A percentile compares a stretch with the other conserved stretches of the same genome.
Conservation (phyloP, 2,797 vertebrate genomes). For the Dipus sagitta region DNA sequence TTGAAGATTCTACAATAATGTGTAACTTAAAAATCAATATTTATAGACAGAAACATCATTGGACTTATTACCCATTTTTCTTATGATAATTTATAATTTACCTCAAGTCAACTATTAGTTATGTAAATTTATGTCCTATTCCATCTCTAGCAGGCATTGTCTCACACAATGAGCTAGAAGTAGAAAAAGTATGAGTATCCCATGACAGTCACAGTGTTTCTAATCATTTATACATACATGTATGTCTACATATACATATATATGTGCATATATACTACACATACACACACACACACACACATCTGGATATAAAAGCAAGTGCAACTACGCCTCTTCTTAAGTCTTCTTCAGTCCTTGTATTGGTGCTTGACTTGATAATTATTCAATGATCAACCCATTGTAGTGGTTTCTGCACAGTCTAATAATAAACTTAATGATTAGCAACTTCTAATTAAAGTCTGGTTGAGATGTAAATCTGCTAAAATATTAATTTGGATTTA, state of each 20-base stretch:
- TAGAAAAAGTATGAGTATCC: background rate
- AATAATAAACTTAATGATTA: slow-evolving; percentile 14
- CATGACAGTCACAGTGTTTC: background rate
- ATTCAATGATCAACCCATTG: background rate
- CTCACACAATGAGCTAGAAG: background rate
- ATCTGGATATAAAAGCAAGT: slow-evolving; percentile 23
- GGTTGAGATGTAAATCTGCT: background rate
- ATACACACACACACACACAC: too few species aligned
- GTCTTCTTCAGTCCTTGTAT: background rate
- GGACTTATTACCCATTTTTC: background rate
- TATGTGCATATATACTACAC: background rate
- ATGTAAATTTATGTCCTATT: background rate
- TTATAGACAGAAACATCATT: slow-evolving; percentile 22
- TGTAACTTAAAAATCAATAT: slow-evolving; percentile 30
- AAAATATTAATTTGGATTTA: background rate
- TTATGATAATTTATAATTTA: slow-evolving; percentile 23
- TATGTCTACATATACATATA: background rate
- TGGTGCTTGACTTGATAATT: background rate
- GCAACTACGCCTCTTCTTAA: slow-evolving; percentile 7
- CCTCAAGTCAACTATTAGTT: background rate
- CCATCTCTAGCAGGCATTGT: background rate
- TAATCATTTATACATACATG: background rate
- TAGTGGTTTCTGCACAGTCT: slow-evolving; percentile 31
- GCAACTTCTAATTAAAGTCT: slow-evolving; percentile 12
- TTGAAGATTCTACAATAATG: slow-evolving; percentile 8